phyloP scores from a whole-genome alignment of 2,888 invertebrate species.

The Trissoscelio sp. region DNA sequence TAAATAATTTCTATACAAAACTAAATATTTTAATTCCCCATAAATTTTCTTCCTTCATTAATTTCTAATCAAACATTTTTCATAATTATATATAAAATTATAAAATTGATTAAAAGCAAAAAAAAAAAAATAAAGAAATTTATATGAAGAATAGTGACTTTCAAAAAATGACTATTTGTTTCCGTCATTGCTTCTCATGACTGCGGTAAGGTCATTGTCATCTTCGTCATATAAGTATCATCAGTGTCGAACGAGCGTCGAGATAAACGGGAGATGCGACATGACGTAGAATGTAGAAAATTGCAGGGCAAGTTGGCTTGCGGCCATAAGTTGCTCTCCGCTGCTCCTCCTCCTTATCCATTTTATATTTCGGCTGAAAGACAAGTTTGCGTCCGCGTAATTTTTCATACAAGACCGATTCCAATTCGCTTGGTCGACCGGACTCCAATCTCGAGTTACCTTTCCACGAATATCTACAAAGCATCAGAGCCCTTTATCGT shows the following conservation, averaged over 20 bases:
- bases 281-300: constrained; percentile 18
- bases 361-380: constrained; percentile 51
- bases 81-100: too few species aligned
- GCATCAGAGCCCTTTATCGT: not conserved
- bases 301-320: constrained; percentile 53
- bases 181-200: constrained; percentile 14
- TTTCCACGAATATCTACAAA: constrained; percentile 38
- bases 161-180: constrained; percentile 14
- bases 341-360: constrained; percentile 58
- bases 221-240: constrained; percentile 48
- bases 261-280: constrained; percentile 36
- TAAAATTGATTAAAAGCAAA: too few species aligned
- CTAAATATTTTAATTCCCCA: too few species aligned
- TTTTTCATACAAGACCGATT: constrained; percentile 43
- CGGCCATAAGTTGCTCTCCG: constrained; percentile 46
- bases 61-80: too few species aligned
- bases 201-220: constrained; percentile 55
- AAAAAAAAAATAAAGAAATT: too few species aligned
- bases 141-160: not conserved
- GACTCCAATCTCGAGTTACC: constrained; percentile 32
- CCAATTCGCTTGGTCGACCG: constrained; percentile 19
- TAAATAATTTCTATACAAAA: too few species aligned
- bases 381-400: constrained; percentile 38
- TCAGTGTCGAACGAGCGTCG: constrained; percentile 42
- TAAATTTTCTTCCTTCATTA: too few species aligned